A percentile compares a stretch with the other conserved stretches of the same genome.
Conservation (phyloP, 2,888 invertebrate genomes). For the Hirudinaria manillensis region DNA sequence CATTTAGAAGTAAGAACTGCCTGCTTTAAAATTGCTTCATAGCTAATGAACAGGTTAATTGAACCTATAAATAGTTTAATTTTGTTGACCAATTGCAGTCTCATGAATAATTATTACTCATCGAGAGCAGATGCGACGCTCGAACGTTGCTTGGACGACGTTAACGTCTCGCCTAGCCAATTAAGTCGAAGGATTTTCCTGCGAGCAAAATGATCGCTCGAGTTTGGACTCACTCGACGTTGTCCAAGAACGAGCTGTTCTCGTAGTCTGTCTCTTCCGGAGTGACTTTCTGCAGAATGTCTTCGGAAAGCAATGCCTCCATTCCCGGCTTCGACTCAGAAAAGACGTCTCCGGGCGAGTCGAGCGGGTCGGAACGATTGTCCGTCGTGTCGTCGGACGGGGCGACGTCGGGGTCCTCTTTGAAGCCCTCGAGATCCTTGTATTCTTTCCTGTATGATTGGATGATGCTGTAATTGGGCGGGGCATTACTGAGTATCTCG, state of each 20-base stretch:
- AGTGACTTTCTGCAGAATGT: not conserved
- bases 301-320: not conserved
- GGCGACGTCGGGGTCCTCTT: constrained; percentile 20
- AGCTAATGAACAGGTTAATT: not conserved
- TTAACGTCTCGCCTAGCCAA: too few relatives aligned
- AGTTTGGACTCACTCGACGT: too few relatives aligned
- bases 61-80: not conserved
- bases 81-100: not conserved
- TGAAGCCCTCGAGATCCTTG: constrained; percentile 30
- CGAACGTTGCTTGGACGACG: too few relatives aligned
- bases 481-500: constrained; percentile 64
- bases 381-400: not conserved
- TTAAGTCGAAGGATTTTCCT: too few relatives aligned
- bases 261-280: too few relatives aligned
- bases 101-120: too few relatives aligned
- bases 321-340: too few relatives aligned
- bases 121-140: too few relatives aligned
- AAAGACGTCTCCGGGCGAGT: not conserved
- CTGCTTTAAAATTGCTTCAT: not conserved
- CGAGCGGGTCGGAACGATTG: not conserved
- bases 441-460: constrained; percentile 70
- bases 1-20: not conserved
- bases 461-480: constrained; percentile 69
- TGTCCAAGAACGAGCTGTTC: too few relatives aligned
- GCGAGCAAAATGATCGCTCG: too few relatives aligned